Evolutionary conservation across 2,888 invertebrate species (phyloP), one percentile per base, ranked within the genome.

Genomic region (Tortricodes alternella): DNA sequence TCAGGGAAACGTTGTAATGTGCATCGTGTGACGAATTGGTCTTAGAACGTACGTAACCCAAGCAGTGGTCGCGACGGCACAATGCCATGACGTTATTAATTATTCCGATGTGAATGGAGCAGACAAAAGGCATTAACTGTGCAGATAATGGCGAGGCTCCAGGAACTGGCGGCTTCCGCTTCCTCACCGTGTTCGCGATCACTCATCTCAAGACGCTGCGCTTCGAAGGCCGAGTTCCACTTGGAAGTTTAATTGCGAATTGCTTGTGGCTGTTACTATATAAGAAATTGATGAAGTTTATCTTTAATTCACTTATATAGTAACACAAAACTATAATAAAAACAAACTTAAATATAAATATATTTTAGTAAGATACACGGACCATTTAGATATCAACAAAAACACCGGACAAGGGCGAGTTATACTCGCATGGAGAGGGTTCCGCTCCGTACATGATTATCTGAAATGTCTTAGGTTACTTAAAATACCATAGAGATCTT

Each of bases 61-160:
- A 66, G 68, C 65, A 56, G 62, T 64, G 64, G 63, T 46, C 64
- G 63, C 62, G 60, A 64, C 60, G 68, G 68, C 76, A 78, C 76
- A 74, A 74, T 76, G 73, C 71, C 67, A 65, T 64, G 61, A 63
- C 58, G 68, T 78, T 82, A 85, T 85, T 85, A 83, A 85, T 84
- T 83, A 83, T 80, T 79, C 78, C 70, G 58, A 71, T 75, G 74
- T 80, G 83, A 83, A 83, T 81, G 67, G 76, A 74, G 69, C 63
- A 56, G 73, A 80, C 81, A 84, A 83, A 80, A 80, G 83, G 76
- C 80, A 77, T 72, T 75, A 71, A 63, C 76, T 71, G 74, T 76
- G 79, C 70, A 82, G 80, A 85, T 85, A 85, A 85, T 82, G 75
- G 75, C 67, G 29, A 29, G 29, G 65, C 65, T 74, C 71, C 66